Percentiles rank a stretch among this genome's conserved stretches.
phyloP scores from a whole-genome alignment of 2,888 invertebrate species.

The Mythimna ferrago region DNA sequence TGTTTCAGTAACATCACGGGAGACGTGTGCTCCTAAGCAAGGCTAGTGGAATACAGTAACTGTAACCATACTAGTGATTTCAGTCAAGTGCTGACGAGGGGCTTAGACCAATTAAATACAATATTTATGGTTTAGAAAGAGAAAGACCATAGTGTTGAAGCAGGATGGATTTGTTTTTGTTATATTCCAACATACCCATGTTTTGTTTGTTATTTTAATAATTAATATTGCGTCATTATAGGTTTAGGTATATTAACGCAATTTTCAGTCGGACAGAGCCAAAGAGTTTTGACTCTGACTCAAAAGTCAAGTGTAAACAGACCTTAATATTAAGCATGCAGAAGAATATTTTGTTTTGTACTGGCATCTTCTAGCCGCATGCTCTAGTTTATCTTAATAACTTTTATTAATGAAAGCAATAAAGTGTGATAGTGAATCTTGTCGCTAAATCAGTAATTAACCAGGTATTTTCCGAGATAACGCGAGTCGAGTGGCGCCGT shows the following conservation, averaged over 20 bases:
- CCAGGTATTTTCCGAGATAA: conserved; percentile 19
- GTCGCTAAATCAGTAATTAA: conserved; percentile 10
- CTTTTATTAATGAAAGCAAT: conserved; percentile 29
- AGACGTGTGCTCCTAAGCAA: too few relatives aligned
- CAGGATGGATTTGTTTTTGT: too few relatives aligned
- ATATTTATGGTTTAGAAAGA: too few relatives aligned
- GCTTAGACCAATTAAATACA: too few relatives aligned
- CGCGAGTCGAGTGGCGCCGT: conserved; percentile 21
- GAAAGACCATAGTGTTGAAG: too few relatives aligned
- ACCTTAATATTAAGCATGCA: not conserved
- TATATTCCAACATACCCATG: too few relatives aligned
- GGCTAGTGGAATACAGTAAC: too few relatives aligned
- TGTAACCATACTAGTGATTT: too few relatives aligned
- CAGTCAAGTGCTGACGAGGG: too few relatives aligned
- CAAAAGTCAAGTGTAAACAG: not conserved
- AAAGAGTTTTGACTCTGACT: not conserved
- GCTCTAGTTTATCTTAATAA: not conserved
- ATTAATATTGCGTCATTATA: not conserved
- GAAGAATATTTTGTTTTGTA: not conserved
- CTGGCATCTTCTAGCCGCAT: not conserved
- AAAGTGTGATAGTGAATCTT: not conserved
- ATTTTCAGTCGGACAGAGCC: too few relatives aligned
- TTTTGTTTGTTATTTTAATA: not conserved
- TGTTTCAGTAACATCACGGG: too few relatives aligned
- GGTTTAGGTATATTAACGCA: too few relatives aligned